phyloP scores from a whole-genome alignment of 2,113 vertebrate genomes.

The Indicator maculatus region DNA sequence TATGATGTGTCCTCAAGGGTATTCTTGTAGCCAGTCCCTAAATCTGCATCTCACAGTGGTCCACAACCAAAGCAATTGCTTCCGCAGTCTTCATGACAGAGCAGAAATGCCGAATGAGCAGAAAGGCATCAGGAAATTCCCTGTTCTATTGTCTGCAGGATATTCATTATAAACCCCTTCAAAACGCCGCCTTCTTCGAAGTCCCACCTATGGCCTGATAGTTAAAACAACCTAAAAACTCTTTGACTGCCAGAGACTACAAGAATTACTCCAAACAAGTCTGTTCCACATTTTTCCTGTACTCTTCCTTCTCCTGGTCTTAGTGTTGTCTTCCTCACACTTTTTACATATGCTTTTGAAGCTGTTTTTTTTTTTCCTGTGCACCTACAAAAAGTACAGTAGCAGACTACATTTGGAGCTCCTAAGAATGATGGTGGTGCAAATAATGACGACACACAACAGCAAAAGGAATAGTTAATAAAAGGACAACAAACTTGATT shows the following conservation, averaged over 20 bases:
- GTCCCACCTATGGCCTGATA: neutral
- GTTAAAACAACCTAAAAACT: neutral
- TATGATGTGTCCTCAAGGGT: neutral
- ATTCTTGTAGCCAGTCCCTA: neutral
- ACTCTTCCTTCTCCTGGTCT: neutral
- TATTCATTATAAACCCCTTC: neutral
- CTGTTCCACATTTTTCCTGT: neutral
- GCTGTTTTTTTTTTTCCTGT: neutral
- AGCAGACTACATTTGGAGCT: neutral
- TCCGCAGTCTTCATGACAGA: rapidly evolving
- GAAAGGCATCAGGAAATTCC: neutral
- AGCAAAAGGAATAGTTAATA: neutral
- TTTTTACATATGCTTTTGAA: neutral
- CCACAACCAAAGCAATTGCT: neutral
- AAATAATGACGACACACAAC: neutral
- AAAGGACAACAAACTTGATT: neutral
- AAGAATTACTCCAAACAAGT: neutral
- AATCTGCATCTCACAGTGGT: rapidly evolving
- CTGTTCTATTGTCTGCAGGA: neutral
- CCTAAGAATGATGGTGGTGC: neutral
- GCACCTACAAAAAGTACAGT: neutral
- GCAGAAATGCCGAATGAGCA: neutral
- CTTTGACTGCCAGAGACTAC: neutral
- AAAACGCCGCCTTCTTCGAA: neutral
- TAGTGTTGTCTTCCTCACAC: neutral